Base-by-base conservation (phyloP, 1,140 invertebrate species). In the Eupristina koningsbergeri region DNA sequence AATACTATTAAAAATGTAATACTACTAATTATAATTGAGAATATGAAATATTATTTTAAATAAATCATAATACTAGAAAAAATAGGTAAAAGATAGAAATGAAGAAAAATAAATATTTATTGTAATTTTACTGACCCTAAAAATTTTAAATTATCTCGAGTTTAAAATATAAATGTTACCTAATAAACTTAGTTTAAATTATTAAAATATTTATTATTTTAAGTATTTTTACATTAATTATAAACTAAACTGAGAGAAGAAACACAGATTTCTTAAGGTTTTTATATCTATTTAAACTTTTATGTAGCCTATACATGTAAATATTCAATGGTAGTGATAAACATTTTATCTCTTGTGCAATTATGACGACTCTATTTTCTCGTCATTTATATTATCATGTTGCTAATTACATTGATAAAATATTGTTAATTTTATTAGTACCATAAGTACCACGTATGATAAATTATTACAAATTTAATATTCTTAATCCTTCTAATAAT, bases 391-490 rank as follows among this genome's bases (percentile, higher is more conserved):
- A 41, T 71, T 41, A 71, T 71, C 67, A 31, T 41, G 17, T 0
- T 5, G 9, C 3, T 71, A 71, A 71, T 71, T 71, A n/a, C 36
- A 26, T 41, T 71, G 36, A 69, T 69, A 69, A 69, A 69, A 69
- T 69, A 1, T 69, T 69, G 5, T 39, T 26, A 17, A 41, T 22
- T 71, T 41, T 34, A 41, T 71, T 71, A 41, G 22, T 71, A 13
- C 26, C 67, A 41, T 71, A 41, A 41, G 9, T 71, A 71, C 34
- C n/a, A 71, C n/a, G 22, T 0, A 13, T 41, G 36, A 39, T 71
- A 71, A 71, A 41, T n/a, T n/a, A 41, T 41, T 17, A 19, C 13
- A 41, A 69, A 69, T 69, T 9, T n/a, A 71, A 41, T n/a, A 71
- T n/a, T 8, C 1, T 41, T n/a, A 71, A 41, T 71, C 29, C 9